Conservation (phyloP, 2,113 vertebrate genomes). For the Argyrosomus japonicus region DNA sequence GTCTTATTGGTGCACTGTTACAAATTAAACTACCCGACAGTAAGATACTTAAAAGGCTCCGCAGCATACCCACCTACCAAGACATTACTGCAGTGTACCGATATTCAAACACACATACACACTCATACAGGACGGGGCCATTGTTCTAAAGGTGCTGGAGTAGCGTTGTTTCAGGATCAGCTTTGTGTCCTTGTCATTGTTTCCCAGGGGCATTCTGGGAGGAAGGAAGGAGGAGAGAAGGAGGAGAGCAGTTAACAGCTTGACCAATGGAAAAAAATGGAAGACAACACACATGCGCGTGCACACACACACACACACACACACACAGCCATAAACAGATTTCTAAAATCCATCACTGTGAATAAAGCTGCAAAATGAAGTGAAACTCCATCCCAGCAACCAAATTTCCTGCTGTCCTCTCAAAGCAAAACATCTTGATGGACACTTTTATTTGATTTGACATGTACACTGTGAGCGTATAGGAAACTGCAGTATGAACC, state of each 20-base stretch:
- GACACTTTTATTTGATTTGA: conserved; percentile 31
- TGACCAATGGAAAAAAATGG: conserved; percentile 53
- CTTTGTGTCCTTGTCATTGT: conserved; percentile 61
- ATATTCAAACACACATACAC: conserved; percentile 5
- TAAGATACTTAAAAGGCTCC: neutral
- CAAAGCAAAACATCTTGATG: conserved; percentile 44
- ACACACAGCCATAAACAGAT: conserved; percentile 33
- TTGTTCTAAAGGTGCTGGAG: conserved; percentile 33
- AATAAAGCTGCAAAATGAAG: conserved; percentile 56
- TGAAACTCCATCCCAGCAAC: conserved; percentile 35
- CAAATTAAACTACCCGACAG: neutral
- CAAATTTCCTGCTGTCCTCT: conserved; percentile 25
- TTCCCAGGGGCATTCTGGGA: conserved; percentile 51
- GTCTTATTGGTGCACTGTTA: neutral
- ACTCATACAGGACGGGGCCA: neutral
- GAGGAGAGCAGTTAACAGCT: conserved; percentile 47
- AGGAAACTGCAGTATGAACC: neutral
- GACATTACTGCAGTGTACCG: neutral
- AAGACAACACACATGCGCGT: neutral
- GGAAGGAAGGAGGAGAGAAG: conserved; percentile 37
- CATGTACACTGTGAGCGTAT: neutral
- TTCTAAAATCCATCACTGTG: conserved; percentile 56
- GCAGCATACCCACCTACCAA: neutral
- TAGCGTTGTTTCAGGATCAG: conserved; percentile 19
- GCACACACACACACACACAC: neutral